Evolutionary conservation across 2,113 vertebrate species (phyloP), one percentile per base, ranked within the genome.

Genomic region (Oenanthe oenanthe): DNA sequence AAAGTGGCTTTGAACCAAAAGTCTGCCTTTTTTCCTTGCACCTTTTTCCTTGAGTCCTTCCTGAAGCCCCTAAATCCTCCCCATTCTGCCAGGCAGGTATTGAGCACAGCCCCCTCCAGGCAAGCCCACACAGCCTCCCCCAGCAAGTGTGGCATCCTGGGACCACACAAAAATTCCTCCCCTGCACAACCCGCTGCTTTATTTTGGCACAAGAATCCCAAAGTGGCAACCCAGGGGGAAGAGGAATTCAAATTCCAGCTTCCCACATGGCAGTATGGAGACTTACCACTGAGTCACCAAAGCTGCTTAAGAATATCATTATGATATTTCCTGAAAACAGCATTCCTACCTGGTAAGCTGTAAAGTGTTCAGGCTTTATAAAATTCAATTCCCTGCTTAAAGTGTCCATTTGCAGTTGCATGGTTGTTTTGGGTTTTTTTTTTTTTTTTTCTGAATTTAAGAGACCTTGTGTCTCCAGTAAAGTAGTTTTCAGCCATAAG

Each of bases 221-320:
- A 94, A 95, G 88, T 86, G 85, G 92, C 92, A 90, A 81, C 88
- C 88, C 50, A 57, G 78, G n/a, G 94, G 82, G 87, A 89, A 93
- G 79, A 54, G 20, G 18, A 88, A 92, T 95, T 94, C 50, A 53
- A 12, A 89, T 91, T 95, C 34, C 71, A 77, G 29, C 89, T 93
- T 90, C 90, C 93, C 85, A 86, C 90, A 38, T 1, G 0, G 63
- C 32, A 51, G 8, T 26, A 24, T 12, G 25, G 87, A 85, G 88
- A 34, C 58, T 94, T 94, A 73, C 32, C 94, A 60, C 68, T 96
- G 95, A 94, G 82, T 95, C 90, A 91, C 67, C 42, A 42, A 82
- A 78, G 71, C 88, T 74, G 58, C 85, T 72, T 88, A 47, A 67
- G 87, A 71, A 72, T 51, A 62, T 68, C 28, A 18, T 89, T 92